These are phyloP conservation scores for Manduca sexta DNA, from an alignment of 1,140 invertebrate genomes.

Conservation along the genomic window DNA sequence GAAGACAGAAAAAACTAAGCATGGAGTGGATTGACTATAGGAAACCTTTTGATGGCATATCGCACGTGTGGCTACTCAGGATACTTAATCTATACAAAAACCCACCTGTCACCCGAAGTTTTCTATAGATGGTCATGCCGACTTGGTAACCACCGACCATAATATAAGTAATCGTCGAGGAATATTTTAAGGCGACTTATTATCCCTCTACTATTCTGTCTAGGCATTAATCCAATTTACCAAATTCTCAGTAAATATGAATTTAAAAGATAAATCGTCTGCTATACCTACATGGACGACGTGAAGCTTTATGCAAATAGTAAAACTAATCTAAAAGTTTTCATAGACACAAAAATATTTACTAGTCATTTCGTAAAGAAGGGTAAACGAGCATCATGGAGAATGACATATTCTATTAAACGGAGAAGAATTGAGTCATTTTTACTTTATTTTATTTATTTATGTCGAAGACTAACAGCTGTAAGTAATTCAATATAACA, in stretches of 20 bases:
- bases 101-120: background rate
- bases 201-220: background rate
- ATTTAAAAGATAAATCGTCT: background rate
- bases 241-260: background rate
- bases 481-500: too few species aligned
- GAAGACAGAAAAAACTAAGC: conserved; percentile 19
- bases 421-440: too few species aligned
- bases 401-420: too few species aligned
- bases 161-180: background rate
- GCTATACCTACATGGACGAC: background rate
- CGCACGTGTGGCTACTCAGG: conserved; percentile 8
- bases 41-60: conserved; percentile 11
- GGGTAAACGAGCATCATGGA: too few species aligned
- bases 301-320: background rate
- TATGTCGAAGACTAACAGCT: too few species aligned
- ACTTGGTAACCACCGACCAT: background rate
- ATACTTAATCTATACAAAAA: conserved; percentile 12
- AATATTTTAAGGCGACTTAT: background rate
- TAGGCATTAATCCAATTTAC: background rate
- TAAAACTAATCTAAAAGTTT: background rate
- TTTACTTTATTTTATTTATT: too few species aligned
- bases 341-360: too few species aligned
- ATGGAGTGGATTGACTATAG: conserved; percentile 17
- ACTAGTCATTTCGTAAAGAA: too few species aligned
- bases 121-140: background rate